Evolutionary conservation across 1,140 invertebrate genomes (phyloP).

Genomic region (Gryllus bimaculatus): DNA sequence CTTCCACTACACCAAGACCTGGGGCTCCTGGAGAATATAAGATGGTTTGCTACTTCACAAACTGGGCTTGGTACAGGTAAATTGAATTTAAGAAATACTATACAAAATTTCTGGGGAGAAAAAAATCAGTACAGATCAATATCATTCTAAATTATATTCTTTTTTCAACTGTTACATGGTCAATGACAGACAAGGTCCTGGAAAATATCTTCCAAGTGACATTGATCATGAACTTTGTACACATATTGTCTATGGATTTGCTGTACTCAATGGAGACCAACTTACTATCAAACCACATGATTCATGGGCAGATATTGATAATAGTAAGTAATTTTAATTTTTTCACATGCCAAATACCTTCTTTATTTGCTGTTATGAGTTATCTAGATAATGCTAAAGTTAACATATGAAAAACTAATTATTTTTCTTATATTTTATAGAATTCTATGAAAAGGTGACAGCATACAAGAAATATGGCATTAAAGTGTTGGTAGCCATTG

Average conservation of each 20-base stretch:
- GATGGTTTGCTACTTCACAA: constrained; percentile 59
- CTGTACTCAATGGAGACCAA: constrained; percentile 47
- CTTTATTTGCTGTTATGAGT: not conserved
- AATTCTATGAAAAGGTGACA: constrained; percentile 48
- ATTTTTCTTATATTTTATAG: constrained; percentile 27
- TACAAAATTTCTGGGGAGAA: not conserved
- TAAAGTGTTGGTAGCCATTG: constrained; percentile 50
- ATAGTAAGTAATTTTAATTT: constrained; percentile 36
- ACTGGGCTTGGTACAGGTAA: constrained; percentile 55
- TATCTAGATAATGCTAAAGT: not conserved
- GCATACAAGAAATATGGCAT: constrained; percentile 42
- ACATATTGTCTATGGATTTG: constrained; percentile 65
- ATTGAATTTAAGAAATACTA: constrained; percentile 13
- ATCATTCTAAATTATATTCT: not conserved
- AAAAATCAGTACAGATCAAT: not conserved
- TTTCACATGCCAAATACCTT: not conserved
- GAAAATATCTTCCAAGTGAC: constrained; percentile 52
- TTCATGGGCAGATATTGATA: constrained; percentile 56
- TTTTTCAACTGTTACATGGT: constrained; percentile 21
- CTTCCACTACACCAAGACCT: not conserved
- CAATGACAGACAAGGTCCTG: constrained; percentile 40
- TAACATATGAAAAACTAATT: not conserved
- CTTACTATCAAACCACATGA: constrained; percentile 55
- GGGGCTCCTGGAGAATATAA: constrained; percentile 37
- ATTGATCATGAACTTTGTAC: constrained; percentile 60